Evolutionary conservation across 2,888 invertebrate genomes (phyloP).

Genomic region (Malacosoma neustria): DNA sequence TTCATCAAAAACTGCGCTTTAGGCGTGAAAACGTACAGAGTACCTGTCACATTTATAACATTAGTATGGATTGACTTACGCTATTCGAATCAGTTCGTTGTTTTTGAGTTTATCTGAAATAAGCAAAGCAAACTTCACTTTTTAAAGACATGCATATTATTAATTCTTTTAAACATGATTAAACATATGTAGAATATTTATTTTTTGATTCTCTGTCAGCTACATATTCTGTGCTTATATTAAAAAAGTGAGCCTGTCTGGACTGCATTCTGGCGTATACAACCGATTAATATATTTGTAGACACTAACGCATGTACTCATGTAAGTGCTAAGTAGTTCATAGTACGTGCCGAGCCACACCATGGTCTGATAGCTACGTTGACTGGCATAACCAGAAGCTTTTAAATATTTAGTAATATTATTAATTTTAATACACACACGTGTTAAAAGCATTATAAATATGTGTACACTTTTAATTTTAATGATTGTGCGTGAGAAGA

Average conservation of each 20-base stretch:
- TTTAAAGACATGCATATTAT: no score
- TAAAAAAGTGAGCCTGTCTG: slow-evolving; percentile 14
- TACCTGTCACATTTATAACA: no score
- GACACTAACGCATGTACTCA: slow-evolving; percentile 45
- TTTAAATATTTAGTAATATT: slow-evolving; percentile 20
- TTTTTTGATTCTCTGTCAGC: neutral
- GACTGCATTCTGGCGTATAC: slow-evolving; percentile 18
- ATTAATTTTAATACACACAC: slow-evolving; percentile 14
- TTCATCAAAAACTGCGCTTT: no score
- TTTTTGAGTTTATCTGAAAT: no score
- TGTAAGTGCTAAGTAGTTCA: slow-evolving; percentile 50
- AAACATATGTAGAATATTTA: no score
- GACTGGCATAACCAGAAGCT: slow-evolving; percentile 11
- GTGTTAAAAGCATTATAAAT: slow-evolving; percentile 19
- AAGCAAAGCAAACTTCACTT: no score
- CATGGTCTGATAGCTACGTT: slow-evolving; percentile 31
- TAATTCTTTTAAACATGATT: no score
- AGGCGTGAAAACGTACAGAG: no score
- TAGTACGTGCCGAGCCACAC: slow-evolving; percentile 31
- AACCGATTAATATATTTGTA: slow-evolving; percentile 37
- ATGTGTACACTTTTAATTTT: slow-evolving; percentile 11
- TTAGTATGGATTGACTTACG: no score
- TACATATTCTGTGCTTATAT: slow-evolving; percentile 8
- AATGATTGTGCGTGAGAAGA: slow-evolving; percentile 7
- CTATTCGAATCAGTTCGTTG: no score